These are phyloP conservation scores for Nothoprocta pentlandii DNA, from an alignment of 2,113 vertebrate genomes.

Conservation along the genomic window DNA sequence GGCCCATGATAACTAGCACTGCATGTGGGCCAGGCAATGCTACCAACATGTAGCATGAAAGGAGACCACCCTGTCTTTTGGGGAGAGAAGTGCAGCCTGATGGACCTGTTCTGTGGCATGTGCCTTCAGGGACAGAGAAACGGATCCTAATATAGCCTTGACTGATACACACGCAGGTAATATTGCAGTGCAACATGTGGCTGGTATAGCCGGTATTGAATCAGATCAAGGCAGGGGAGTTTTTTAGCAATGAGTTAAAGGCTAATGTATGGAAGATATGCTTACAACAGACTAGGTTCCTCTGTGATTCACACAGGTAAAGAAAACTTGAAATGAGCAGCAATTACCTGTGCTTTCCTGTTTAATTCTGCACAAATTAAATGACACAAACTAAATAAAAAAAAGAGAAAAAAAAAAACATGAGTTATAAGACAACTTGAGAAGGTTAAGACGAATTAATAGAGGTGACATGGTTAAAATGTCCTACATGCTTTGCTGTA, in stretches of 20 bases:
- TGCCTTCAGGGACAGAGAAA: background rate
- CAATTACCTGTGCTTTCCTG: background rate
- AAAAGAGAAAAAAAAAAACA: background rate
- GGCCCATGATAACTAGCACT: background rate
- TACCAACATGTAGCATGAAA: background rate
- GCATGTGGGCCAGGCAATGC: background rate
- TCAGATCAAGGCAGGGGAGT: background rate
- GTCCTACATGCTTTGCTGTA: background rate
- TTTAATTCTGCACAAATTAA: background rate
- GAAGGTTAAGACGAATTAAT: background rate
- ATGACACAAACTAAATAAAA: background rate
- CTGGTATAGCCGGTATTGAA: background rate
- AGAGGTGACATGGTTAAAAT: background rate
- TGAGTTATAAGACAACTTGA: background rate
- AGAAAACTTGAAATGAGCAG: background rate
- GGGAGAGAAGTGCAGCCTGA: background rate
- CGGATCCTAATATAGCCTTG: fast-evolving
- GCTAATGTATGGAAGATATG: background rate
- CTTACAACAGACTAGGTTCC: background rate
- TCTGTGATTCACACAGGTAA: background rate
- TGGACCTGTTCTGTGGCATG: background rate
- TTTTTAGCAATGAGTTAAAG: background rate
- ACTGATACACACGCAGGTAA: background rate
- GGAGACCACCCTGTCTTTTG: background rate
- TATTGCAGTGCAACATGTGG: background rate